Evolutionary conservation across 2,888 invertebrate species (phyloP), one percentile per base, ranked within the genome.

Genomic region (Pyrrhia umbra): DNA sequence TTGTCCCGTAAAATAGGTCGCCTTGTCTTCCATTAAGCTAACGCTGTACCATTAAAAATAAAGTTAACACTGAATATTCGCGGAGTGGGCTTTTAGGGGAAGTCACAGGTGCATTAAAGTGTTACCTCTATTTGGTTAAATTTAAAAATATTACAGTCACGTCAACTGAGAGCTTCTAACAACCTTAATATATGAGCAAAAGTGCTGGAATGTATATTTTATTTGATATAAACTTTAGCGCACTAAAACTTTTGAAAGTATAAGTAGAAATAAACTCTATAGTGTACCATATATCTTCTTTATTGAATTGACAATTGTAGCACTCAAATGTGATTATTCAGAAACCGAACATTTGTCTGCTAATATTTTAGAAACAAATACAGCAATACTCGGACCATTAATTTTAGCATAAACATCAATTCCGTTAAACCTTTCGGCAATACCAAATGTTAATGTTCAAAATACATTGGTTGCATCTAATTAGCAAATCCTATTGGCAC

Each of bases 61-160:
- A 92, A 91, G 74, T 80, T 80, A 80, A 75, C 80, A 74, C 76
- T 82, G 88, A 90, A 91, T 90, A 90, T 89, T 88, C 88, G 86
- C 80, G 82, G 83, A 76, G 88, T 90, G 87, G 85, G 92, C 93
- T 92, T 92, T 93, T 91, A 93, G 88, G 83, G 72, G 68, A 85
- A 89, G 92, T 88, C 91, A 83, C 94, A 94, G 94, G 93, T 94
- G 94, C 92, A 93, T 92, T 91, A 92, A 85, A 90, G 82, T 81
- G 85, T 85, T 84, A 84, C 83, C 85, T 87, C 83, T 88, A 86
- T 88, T 85, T 86, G 86, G 83, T 88, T 90, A 86, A 90, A 92
- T 91, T 89, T 88, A 88, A 91, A 92, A 91, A 90, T 88, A 91
- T 89, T 84, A 83, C 83, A 73, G 79, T 69, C 76, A 76, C 77